A percentile compares a stretch with the other conserved stretches of the same genome.
Conservation (phyloP, 2,113 vertebrate species). For the Microtus oregoni region DNA sequence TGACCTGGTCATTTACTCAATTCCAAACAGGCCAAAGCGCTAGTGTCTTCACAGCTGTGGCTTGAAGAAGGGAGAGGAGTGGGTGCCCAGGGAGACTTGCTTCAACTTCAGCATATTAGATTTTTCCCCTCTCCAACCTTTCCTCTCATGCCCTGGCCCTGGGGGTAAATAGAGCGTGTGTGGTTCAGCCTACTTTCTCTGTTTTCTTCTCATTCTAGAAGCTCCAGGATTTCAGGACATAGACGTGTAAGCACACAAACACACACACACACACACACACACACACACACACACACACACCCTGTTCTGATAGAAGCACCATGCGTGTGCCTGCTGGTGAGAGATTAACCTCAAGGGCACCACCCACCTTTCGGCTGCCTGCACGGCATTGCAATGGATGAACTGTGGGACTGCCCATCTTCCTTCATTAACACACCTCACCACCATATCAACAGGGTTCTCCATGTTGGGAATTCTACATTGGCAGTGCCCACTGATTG, state of each 20-base stretch:
- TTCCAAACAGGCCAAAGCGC: neutral
- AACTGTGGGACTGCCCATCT: neutral
- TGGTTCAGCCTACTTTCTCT: neutral
- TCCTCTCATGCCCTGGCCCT: neutral
- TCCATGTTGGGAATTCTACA: neutral
- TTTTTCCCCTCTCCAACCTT: neutral
- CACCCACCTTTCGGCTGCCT: neutral
- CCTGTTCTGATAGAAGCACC: neutral
- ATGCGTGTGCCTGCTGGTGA: neutral
- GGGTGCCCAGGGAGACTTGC: neutral
- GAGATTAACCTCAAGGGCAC: neutral
- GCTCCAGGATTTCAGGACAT: neutral
- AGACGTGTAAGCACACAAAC: neutral
- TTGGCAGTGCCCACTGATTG: neutral
- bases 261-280: neutral
- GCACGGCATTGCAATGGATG: neutral
- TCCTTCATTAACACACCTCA: neutral
- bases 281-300: neutral
- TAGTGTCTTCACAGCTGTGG: neutral
- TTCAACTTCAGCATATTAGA: neutral
- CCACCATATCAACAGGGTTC: neutral
- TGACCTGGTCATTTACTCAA: neutral
- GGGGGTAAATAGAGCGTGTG: neutral
- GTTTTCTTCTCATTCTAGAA: slow-evolving; percentile 1
- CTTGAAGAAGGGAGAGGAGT: neutral